These are phyloP conservation scores for Pegea sp. DNA, from an alignment of 23 tunicate genomes.

Conservation along the genomic window DNA sequence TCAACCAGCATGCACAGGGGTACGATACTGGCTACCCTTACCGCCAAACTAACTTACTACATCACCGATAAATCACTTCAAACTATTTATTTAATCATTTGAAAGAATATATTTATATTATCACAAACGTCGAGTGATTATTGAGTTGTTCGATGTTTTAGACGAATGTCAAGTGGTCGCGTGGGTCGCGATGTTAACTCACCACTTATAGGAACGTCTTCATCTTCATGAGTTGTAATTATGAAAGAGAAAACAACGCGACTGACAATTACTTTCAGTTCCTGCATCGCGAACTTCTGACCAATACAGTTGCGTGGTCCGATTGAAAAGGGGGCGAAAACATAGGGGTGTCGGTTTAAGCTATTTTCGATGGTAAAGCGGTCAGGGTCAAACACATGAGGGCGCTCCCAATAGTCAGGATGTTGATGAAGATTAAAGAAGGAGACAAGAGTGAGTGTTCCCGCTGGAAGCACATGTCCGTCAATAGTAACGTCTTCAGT, in stretches of 20 bases:
- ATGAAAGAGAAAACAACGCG: conserved; percentile 18
- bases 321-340: conserved; percentile 80
- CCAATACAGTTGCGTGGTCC: conserved; percentile 98
- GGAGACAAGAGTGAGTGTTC: conserved; percentile 22
- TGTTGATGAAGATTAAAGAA: conserved; percentile 28
- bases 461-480: conserved; percentile 44
- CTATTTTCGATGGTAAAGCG: conserved; percentile 31
- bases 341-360: conserved; percentile 52
- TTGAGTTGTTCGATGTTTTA: too few relatives aligned
- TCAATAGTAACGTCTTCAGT: conserved; percentile 41
- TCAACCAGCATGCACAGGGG: too few relatives aligned
- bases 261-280: conserved; percentile 53
- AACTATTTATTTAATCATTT: too few relatives aligned
- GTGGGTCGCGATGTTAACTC: conserved; percentile 50
- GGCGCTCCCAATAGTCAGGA: conserved; percentile 59
- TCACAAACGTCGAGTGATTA: too few relatives aligned
- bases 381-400: conserved; percentile 43
- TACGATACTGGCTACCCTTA: too few relatives aligned
- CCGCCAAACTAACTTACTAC: too few relatives aligned
- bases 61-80: too few relatives aligned
- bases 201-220: conserved; percentile 24
- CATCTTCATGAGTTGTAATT: conserved; percentile 9
- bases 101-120: too few relatives aligned
- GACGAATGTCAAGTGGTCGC: conserved; percentile 13
- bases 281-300: conserved; percentile 71